Conservation (phyloP, 2,888 invertebrate species). For the Saturnia pavonia region DNA sequence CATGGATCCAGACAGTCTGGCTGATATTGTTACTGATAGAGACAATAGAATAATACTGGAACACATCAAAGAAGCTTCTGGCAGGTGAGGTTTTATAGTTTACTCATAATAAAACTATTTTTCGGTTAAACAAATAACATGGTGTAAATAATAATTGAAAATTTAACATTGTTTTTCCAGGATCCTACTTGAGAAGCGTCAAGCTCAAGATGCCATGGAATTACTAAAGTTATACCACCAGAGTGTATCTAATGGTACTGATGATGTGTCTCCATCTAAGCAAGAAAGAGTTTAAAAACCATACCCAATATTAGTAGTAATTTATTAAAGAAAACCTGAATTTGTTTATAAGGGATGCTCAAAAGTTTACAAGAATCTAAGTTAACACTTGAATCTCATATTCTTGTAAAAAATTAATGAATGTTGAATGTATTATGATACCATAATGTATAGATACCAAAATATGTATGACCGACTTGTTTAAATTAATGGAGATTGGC, state of each 20-base stretch:
- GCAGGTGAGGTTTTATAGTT: slow-evolving; percentile 74
- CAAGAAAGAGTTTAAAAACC: slow-evolving; percentile 69
- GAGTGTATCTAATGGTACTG: slow-evolving; percentile 76
- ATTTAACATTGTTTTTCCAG: slow-evolving; percentile 51
- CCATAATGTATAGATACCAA: not conserved
- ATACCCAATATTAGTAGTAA: slow-evolving; percentile 35
- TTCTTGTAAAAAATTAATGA: not conserved
- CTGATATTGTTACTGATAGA: slow-evolving; percentile 89
- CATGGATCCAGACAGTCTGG: slow-evolving; percentile 94
- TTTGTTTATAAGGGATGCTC: slow-evolving; percentile 72
- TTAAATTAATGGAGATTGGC: not conserved
- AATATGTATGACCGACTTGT: not conserved
- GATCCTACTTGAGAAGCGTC: slow-evolving; percentile 90
- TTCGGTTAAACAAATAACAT: too few species aligned
- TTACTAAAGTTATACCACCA: slow-evolving; percentile 88
- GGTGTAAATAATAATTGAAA: not conserved
- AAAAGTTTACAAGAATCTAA: slow-evolving; percentile 74
- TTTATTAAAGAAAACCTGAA: slow-evolving; percentile 57
- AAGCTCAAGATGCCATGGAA: slow-evolving; percentile 93
- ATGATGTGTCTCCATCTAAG: slow-evolving; percentile 73
- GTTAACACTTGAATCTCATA: slow-evolving; percentile 1
- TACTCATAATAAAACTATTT: too few species aligned
- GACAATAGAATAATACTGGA: slow-evolving; percentile 89
- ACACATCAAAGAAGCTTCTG: slow-evolving; percentile 91
- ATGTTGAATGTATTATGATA: too few species aligned